A percentile compares a stretch with the other conserved stretches of the same genome.
Evolutionary conservation across 2,888 invertebrate genomes (phyloP).

Genomic region (Lasiommata megera): DNA sequence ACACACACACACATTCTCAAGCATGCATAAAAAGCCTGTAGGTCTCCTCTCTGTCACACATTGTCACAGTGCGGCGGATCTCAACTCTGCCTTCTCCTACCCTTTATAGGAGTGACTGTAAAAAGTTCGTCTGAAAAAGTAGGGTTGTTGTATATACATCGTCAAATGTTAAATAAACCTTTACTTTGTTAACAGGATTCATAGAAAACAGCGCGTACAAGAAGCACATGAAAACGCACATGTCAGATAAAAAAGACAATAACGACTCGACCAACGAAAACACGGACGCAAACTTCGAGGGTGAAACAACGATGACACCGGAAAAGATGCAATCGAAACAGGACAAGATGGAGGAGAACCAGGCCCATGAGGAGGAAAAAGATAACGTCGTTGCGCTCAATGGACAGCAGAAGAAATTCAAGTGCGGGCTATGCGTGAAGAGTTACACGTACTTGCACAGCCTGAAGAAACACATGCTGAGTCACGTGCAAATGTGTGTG

Average conservation of each 20-base stretch:
- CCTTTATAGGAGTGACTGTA: too few relatives aligned
- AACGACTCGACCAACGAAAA: conserved; percentile 31
- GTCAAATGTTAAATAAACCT: not conserved
- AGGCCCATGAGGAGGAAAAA: conserved; percentile 15
- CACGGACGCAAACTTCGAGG: conserved; percentile 14
- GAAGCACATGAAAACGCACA: conserved; percentile 70
- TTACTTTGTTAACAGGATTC: conserved; percentile 49
- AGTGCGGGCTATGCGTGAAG: conserved; percentile 70
- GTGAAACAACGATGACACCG: conserved; percentile 6
- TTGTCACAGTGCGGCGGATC: too few relatives aligned
- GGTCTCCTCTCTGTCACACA: too few relatives aligned
- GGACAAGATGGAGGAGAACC: conserved; percentile 15
- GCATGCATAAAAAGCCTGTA: too few relatives aligned
- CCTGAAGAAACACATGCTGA: conserved; percentile 71
- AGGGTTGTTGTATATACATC: too few relatives aligned
- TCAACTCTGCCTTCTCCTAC: too few relatives aligned
- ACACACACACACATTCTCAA: too few relatives aligned
- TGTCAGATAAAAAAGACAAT: conserved; percentile 44
- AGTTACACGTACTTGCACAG: conserved; percentile 75
- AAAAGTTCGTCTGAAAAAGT: too few relatives aligned
- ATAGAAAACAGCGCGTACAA: conserved; percentile 67
- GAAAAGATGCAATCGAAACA: conserved; percentile 17
- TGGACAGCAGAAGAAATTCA: conserved; percentile 54
- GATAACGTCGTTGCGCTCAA: conserved; percentile 7
- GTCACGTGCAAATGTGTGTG: conserved; percentile 57